phyloP scores from a whole-genome alignment of 2,113 vertebrate species.

The Labrus mixtus region DNA sequence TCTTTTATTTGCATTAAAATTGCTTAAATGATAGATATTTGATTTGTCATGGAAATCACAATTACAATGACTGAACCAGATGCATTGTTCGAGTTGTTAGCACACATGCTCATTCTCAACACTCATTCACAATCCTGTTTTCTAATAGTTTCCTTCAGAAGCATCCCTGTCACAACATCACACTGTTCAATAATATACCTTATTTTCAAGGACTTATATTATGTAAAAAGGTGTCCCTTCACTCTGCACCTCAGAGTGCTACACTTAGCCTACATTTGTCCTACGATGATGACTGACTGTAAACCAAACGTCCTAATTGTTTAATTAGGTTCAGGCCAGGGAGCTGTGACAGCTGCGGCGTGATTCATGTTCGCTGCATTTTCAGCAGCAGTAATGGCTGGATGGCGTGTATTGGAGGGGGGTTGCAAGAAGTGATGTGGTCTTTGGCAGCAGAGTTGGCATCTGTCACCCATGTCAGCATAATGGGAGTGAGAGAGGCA shows the following conservation, averaged over 20 bases:
- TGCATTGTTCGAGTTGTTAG: no score
- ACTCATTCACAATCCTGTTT: no score
- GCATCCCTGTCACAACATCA: no score
- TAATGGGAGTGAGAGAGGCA: slow-evolving; percentile 68
- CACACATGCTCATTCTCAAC: no score
- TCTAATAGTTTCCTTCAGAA: no score
- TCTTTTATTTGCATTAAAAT: no score
- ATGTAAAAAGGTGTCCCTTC: slow-evolving; percentile 2
- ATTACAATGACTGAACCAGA: no score
- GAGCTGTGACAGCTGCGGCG: slow-evolving; percentile 74
- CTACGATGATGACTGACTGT: slow-evolving; percentile 70
- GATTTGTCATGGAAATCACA: no score
- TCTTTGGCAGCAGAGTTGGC: slow-evolving; percentile 79
- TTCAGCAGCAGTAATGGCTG: slow-evolving; percentile 69
- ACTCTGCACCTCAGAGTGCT: slow-evolving; percentile 10
- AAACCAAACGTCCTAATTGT: slow-evolving; percentile 81
- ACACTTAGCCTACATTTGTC: slow-evolving; percentile 63
- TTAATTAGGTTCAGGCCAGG: slow-evolving; percentile 76
- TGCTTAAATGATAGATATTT: no score
- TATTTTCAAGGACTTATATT: no score
- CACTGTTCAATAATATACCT: no score
- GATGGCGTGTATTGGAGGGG: slow-evolving; percentile 41
- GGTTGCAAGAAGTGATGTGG: slow-evolving; percentile 66
- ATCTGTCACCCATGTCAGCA: slow-evolving; percentile 76
- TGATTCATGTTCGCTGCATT: slow-evolving; percentile 79